Percentiles rank a stretch among this genome's conserved stretches.
These are phyloP conservation scores for Falco peregrinus DNA, from an alignment of 2,797 vertebrate species.

Conservation along the genomic window DNA sequence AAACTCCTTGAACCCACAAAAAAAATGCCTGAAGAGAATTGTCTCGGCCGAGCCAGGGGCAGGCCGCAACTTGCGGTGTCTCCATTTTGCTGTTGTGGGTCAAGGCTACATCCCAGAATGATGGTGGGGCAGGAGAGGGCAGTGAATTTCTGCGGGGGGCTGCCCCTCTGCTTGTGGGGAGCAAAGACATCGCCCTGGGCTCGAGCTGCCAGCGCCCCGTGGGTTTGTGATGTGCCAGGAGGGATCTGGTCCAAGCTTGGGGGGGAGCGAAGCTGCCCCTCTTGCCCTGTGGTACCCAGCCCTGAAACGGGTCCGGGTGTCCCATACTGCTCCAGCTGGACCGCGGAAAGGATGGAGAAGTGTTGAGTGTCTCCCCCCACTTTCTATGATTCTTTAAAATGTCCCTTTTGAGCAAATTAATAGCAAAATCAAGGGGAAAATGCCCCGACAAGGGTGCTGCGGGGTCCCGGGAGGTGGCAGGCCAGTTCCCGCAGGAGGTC, in stretches of 20 bases:
- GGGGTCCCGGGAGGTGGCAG: background rate
- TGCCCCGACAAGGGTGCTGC: accelerated
- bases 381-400: background rate
- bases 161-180: background rate
- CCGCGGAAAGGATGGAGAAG: background rate
- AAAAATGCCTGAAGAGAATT: background rate
- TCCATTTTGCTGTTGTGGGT: background rate
- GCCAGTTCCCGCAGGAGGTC: background rate
- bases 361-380: background rate
- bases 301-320: background rate
- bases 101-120: accelerated
- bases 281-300: background rate
- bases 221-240: background rate
- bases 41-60: background rate
- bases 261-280: accelerated
- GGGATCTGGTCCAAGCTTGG: background rate
- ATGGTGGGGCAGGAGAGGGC: background rate
- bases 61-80: background rate
- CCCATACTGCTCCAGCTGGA: accelerated
- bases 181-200: background rate
- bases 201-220: accelerated
- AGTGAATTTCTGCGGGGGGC: background rate
- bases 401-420: background rate
- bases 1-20: background rate
- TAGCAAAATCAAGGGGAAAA: background rate